Percentiles rank a stretch among this genome's conserved stretches.
These are phyloP conservation scores for Pollenia labialis DNA, from an alignment of 2,888 invertebrate species.

Conservation along the genomic window DNA sequence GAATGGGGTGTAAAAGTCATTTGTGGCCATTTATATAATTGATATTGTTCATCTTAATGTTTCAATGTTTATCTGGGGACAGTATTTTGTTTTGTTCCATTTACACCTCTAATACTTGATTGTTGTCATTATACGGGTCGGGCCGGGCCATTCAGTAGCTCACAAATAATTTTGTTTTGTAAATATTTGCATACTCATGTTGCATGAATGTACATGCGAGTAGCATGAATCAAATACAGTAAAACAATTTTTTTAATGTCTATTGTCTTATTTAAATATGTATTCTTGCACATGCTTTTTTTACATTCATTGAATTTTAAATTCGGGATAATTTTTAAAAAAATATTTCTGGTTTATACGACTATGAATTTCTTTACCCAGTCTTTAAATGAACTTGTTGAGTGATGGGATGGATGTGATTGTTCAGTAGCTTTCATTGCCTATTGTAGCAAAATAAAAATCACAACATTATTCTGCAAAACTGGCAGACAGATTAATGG, in stretches of 20 bases:
- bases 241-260: background rate
- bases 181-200: background rate
- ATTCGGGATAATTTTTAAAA: conserved; percentile 1
- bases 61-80: conserved; percentile 29
- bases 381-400: background rate
- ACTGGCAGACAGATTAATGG: conserved; percentile 78
- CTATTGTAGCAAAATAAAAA: conserved; percentile 30
- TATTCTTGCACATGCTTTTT: conserved; percentile 30
- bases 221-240: background rate
- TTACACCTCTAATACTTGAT: conserved; percentile 26
- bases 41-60: conserved; percentile 45
- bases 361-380: background rate
- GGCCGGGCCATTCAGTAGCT: conserved; percentile 7
- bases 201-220: background rate
- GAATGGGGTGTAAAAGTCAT: conserved; percentile 62
- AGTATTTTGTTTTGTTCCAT: conserved; percentile 17
- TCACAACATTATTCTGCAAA: conserved; percentile 41
- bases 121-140: background rate
- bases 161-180: conserved; percentile 15
- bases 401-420: too few relatives aligned
- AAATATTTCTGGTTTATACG: background rate
- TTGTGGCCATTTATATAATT: conserved; percentile 60
- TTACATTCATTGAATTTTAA: conserved; percentile 27
- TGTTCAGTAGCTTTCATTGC: background rate
- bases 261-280: conserved; percentile 18